Evolutionary conservation across 2,113 vertebrate genomes (phyloP).

Genomic region (Sula dactylatra): DNA sequence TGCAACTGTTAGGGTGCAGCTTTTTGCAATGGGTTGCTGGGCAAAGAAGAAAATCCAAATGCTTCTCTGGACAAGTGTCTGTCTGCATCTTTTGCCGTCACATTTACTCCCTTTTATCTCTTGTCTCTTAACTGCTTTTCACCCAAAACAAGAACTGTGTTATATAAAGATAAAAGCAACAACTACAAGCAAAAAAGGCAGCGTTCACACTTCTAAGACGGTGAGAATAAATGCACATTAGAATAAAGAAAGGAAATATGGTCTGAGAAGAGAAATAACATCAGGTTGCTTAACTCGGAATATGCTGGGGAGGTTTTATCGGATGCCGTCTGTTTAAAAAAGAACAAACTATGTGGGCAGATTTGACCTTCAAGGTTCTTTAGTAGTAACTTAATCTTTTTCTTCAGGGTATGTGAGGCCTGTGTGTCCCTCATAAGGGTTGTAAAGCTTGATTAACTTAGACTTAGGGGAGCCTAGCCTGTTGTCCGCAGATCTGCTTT

Average conservation of each 20-base stretch:
- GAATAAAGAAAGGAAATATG: background rate
- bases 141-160: background rate
- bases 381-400: background rate
- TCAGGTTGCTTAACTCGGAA: background rate
- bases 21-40: background rate
- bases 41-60: background rate
- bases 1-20: background rate
- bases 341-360: background rate
- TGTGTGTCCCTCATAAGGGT: background rate
- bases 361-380: background rate
- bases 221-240: background rate
- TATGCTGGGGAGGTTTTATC: fast-evolving
- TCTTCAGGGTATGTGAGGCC: background rate
- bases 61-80: background rate
- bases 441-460: background rate
- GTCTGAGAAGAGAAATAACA: background rate
- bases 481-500: background rate
- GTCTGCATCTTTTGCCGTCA: background rate
- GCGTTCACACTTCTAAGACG: background rate
- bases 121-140: background rate
- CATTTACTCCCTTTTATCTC: background rate
- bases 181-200: background rate
- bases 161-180: background rate
- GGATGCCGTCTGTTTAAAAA: background rate
- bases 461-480: background rate